Conservation (phyloP, 2,797 vertebrate species). For the Vespertilio murinus region DNA sequence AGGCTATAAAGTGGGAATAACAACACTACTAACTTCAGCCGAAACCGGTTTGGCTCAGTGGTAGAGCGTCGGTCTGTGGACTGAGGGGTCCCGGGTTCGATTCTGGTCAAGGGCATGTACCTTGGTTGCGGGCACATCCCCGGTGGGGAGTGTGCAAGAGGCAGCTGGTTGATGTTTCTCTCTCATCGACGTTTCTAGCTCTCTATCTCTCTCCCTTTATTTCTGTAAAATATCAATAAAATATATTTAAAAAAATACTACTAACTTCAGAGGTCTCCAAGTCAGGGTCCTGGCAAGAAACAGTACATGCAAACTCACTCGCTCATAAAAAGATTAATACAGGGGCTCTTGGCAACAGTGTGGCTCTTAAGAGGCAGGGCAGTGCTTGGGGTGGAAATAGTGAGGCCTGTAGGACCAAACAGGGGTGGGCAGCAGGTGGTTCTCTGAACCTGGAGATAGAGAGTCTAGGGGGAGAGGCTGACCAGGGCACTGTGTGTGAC, state of each 20-base stretch:
- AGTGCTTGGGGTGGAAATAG: background rate
- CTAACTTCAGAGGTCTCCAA: background rate
- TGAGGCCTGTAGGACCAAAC: background rate
- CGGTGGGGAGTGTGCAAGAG: too few species aligned
- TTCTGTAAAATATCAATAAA: too few species aligned
- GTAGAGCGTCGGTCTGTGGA: too few species aligned
- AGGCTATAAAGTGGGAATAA: background rate
- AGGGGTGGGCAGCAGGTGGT: background rate
- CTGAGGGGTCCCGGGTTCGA: too few species aligned
- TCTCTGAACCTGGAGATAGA: background rate
- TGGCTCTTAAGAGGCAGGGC: background rate
- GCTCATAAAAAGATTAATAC: background rate
- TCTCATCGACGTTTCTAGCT: too few species aligned
- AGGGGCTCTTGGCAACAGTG: background rate
- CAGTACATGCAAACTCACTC: background rate
- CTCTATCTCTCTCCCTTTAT: too few species aligned
- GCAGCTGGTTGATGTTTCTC: too few species aligned
- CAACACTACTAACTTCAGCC: background rate
- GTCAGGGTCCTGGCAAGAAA: background rate
- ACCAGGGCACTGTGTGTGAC: background rate
- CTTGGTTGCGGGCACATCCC: too few species aligned
- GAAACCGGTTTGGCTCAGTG: too few species aligned
- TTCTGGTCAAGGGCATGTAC: too few species aligned
- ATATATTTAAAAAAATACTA: too few species aligned
- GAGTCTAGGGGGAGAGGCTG: background rate